Evolutionary conservation across 2,797 vertebrate genomes (phyloP).

Genomic region (Pterois miles): DNA sequence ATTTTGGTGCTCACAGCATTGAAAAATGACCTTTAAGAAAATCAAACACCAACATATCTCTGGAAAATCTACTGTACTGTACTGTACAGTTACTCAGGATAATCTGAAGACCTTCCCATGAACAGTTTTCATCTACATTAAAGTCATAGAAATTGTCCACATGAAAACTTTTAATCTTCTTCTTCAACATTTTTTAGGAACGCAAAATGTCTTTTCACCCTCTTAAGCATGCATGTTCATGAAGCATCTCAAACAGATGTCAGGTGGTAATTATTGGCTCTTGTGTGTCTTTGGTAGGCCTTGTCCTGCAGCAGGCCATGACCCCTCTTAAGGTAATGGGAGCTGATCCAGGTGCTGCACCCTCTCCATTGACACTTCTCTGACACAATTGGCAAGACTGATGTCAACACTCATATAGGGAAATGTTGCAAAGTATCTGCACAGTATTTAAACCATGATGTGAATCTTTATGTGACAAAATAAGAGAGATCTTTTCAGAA

Average conservation of each 20-base stretch:
- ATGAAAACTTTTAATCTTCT: not conserved
- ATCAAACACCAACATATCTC: not conserved
- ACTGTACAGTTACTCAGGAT: not conserved
- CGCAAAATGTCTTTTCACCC: constrained; percentile 4
- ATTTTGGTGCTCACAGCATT: not conserved
- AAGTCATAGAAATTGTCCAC: not conserved
- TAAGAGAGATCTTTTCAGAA: not conserved
- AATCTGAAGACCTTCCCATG: not conserved
- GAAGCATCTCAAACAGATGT: constrained; percentile 55
- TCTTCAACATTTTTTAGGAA: not conserved
- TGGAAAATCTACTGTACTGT: not conserved
- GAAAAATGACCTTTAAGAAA: not conserved
- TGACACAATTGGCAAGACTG: not conserved
- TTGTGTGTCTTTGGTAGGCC: constrained; percentile 16
- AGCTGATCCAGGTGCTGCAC: constrained; percentile 58
- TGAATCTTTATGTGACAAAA: not conserved
- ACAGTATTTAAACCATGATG: not conserved
- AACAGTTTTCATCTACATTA: not conserved
- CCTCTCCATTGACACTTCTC: constrained; percentile 26
- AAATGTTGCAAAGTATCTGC: not conserved
- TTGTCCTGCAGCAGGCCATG: constrained; percentile 35
- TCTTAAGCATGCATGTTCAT: constrained; percentile 2
- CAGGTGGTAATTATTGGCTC: constrained; percentile 51
- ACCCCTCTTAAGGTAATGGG: constrained; percentile 57
- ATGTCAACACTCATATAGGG: not conserved